A percentile compares a stretch with the other conserved stretches of the same genome.
phyloP scores from a whole-genome alignment of 1,140 invertebrate genomes.

The Zaprionus davidi region DNA sequence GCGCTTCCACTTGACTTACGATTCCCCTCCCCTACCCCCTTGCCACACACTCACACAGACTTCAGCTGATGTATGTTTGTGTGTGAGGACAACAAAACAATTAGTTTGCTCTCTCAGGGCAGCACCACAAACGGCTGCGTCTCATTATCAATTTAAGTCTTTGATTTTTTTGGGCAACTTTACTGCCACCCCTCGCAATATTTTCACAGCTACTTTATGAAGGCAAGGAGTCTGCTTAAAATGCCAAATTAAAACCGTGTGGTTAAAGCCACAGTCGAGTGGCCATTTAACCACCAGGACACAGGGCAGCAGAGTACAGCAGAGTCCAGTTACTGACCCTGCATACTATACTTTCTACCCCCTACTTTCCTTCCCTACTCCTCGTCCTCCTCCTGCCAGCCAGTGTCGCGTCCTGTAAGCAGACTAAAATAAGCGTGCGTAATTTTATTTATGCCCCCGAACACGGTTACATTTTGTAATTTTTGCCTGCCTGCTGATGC shows the following conservation, averaged over 20 bases:
- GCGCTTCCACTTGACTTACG: constrained; percentile 23
- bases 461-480: constrained; percentile 81
- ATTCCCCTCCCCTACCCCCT: constrained; percentile 10
- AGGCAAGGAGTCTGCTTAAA: constrained; percentile 58
- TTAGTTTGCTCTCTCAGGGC: constrained; percentile 32
- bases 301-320: not conserved
- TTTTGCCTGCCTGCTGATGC: constrained; percentile 72
- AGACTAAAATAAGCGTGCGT: constrained; percentile 84
- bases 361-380: not conserved
- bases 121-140: constrained; percentile 45
- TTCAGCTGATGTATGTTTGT: not conserved
- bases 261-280: constrained; percentile 68
- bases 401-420: constrained; percentile 60
- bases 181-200: constrained; percentile 44
- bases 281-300: constrained; percentile 43
- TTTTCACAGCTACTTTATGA: constrained; percentile 31
- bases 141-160: constrained; percentile 82
- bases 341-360: not conserved
- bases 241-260: constrained; percentile 81
- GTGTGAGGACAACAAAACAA: constrained; percentile 19
- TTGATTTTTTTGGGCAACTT: constrained; percentile 68
- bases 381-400: not conserved
- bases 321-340: constrained; percentile 4
- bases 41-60: constrained; percentile 43
- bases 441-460: constrained; percentile 84